Evolutionary conservation across 2,797 vertebrate species (phyloP).

Genomic region (Onychomys leucogaster): DNA sequence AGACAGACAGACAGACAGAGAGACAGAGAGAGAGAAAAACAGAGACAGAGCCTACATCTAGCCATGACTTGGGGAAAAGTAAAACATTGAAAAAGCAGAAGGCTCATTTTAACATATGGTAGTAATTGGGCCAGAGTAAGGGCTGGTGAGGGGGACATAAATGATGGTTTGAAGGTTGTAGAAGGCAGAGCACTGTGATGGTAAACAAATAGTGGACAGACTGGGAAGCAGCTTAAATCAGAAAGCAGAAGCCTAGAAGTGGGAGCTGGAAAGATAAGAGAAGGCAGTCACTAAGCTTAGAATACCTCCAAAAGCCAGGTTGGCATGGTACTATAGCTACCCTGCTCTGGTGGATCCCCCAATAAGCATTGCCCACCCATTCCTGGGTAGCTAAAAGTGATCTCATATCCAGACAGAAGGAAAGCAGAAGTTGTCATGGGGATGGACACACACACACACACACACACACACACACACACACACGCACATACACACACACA

Average conservation of each 20-base stretch:
- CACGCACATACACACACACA: not conserved
- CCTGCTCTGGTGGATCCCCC: too few species aligned
- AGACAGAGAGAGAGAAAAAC: not conserved
- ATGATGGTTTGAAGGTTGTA: not conserved
- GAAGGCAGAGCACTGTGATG: not conserved
- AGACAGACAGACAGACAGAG: not conserved
- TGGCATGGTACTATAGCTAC: not conserved
- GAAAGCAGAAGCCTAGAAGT: not conserved
- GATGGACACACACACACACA: not conserved
- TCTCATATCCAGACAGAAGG: not conserved
- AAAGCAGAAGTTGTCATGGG: not conserved
- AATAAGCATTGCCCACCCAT: not conserved
- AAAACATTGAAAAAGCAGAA: not conserved
- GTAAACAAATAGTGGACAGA: not conserved
- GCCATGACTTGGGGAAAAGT: not conserved
- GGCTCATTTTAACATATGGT: not conserved
- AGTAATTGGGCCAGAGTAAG: conserved; percentile 4
- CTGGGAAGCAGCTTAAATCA: not conserved
- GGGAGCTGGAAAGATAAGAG: not conserved
- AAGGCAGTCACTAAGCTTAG: not conserved
- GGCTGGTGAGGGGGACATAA: not conserved
- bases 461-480: not conserved
- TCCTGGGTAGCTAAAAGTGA: too few species aligned
- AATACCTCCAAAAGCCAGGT: not conserved
- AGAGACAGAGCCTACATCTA: not conserved